Conservation (phyloP, 2,113 vertebrate genomes). For the Lagopus muta region DNA sequence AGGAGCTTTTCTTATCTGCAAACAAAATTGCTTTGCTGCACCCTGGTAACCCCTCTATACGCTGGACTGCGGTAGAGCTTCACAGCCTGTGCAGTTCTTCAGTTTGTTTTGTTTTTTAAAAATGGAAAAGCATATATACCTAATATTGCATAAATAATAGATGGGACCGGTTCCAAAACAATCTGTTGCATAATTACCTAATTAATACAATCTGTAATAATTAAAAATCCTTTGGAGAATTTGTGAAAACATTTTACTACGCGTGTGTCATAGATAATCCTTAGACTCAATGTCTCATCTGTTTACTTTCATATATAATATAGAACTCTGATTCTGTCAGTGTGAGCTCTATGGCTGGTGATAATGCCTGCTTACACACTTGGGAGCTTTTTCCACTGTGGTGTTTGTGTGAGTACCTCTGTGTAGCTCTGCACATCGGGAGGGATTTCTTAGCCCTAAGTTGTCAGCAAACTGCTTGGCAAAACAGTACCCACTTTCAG, state of each 20-base stretch:
- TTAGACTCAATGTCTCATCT: constrained; percentile 54
- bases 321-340: background rate
- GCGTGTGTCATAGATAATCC: constrained; percentile 45
- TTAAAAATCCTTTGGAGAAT: constrained; percentile 75
- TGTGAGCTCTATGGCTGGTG: background rate
- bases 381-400: background rate
- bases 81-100: background rate
- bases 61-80: background rate
- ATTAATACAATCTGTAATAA: constrained; percentile 77
- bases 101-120: background rate
- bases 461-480: background rate
- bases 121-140: background rate
- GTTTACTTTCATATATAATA: constrained; percentile 38
- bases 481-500: rapidly evolving
- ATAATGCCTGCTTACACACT: rapidly evolving
- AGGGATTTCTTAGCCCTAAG: background rate
- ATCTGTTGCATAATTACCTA: constrained; percentile 73
- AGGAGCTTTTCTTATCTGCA: background rate
- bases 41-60: background rate
- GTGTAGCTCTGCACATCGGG: background rate
- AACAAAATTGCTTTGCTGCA: background rate
- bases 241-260: constrained; percentile 48
- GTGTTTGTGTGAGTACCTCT: background rate
- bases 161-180: constrained; percentile 63
- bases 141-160: constrained; percentile 55